Conservation (phyloP, 1,140 invertebrate species). For the Kradibia gibbosae region DNA sequence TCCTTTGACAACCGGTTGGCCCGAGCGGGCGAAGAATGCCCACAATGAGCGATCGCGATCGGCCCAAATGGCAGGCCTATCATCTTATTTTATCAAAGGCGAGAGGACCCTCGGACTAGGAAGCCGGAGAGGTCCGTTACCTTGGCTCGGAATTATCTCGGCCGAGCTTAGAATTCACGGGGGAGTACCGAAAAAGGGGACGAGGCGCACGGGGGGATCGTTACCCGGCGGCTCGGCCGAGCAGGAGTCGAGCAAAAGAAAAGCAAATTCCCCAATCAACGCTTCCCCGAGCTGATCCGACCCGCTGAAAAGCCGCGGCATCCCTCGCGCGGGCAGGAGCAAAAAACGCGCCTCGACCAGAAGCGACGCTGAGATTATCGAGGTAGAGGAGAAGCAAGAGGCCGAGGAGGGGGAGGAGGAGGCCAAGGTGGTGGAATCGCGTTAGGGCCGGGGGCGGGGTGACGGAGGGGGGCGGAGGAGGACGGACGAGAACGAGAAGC, state of each 20-base stretch:
- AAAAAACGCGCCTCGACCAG: background rate
- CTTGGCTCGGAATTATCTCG: background rate
- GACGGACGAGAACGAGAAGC: background rate
- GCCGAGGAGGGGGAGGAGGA: background rate
- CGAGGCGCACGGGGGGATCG: background rate
- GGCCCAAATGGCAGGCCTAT: background rate
- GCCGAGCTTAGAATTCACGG: background rate
- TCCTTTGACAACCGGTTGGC: background rate
- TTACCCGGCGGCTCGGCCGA: background rate
- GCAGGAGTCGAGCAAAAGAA: background rate
- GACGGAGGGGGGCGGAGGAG: background rate
- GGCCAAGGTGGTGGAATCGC: no score
- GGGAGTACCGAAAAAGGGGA: background rate
- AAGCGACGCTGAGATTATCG: background rate
- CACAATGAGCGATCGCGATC: background rate
- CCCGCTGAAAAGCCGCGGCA: background rate
- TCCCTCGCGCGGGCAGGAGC: background rate
- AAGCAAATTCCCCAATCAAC: background rate
- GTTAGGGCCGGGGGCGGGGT: background rate
- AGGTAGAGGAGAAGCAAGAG: background rate
- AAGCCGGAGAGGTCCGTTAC: background rate
- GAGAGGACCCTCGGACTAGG: background rate
- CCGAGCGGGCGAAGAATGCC: no score
- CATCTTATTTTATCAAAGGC: background rate
- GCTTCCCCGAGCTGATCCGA: background rate